These are phyloP conservation scores for Strigamia maritima DNA, from an alignment of 2,888 invertebrate genomes.

Conservation along the genomic window DNA sequence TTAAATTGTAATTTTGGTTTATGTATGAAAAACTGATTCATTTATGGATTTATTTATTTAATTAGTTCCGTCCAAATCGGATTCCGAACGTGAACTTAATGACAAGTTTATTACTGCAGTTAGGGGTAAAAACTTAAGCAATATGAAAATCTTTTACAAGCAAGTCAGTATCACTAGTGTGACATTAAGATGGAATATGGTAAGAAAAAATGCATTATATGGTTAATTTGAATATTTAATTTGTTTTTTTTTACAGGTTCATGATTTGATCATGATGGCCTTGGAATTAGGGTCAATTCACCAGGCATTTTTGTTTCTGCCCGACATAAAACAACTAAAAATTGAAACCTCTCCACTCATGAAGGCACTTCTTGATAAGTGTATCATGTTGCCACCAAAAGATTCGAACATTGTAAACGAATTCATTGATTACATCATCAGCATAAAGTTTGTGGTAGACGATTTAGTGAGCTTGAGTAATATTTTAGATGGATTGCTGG, in stretches of 20 bases:
- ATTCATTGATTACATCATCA: background rate
- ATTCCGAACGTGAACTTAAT: background rate
- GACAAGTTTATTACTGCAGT: background rate
- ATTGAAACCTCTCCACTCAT: background rate
- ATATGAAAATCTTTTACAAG: background rate
- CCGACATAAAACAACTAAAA: background rate
- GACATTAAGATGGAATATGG: background rate
- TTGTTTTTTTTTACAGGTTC: background rate
- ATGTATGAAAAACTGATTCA: no score
- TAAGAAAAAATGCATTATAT: background rate
- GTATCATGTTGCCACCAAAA: background rate
- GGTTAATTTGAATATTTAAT: background rate
- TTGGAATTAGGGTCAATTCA: background rate
- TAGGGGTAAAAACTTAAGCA: background rate
- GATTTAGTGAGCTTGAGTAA: background rate
- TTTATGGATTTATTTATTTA: background rate
- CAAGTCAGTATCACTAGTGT: background rate
- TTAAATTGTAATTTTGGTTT: no score
- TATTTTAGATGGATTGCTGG: background rate
- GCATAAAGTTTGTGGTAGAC: background rate
- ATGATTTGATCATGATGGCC: background rate
- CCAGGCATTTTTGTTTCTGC: background rate
- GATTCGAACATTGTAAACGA: background rate
- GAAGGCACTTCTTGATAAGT: background rate
- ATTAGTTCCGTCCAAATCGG: background rate